phyloP scores from a whole-genome alignment of 2,888 invertebrate genomes.

The Carcina quercana region DNA sequence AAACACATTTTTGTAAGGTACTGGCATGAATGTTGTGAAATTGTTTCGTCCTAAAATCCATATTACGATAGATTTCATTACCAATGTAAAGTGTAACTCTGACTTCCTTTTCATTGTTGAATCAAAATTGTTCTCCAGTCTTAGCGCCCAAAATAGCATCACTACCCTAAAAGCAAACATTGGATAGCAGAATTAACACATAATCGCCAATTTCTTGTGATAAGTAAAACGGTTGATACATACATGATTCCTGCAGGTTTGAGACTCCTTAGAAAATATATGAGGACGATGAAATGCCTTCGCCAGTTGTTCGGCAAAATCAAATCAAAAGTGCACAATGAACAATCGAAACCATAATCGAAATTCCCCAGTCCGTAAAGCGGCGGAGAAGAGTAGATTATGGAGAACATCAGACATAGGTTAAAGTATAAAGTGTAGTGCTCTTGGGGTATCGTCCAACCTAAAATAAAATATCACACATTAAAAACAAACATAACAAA shows the following conservation, averaged over 20 bases:
- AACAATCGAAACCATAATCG: conserved; percentile 52
- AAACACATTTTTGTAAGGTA: no score
- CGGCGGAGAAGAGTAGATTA: conserved; percentile 48
- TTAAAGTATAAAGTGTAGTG: conserved; percentile 44
- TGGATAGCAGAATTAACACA: not conserved
- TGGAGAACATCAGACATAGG: conserved; percentile 43
- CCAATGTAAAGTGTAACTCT: conserved; percentile 6
- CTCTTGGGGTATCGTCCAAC: conserved; percentile 40
- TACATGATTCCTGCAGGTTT: conserved; percentile 57
- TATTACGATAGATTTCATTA: not conserved
- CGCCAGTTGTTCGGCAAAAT: conserved; percentile 38
- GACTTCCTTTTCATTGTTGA: conserved; percentile 20
- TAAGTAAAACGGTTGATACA: conserved; percentile 19
- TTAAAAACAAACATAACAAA: no score
- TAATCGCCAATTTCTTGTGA: no score
- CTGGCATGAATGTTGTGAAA: no score
- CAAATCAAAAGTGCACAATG: conserved; percentile 53
- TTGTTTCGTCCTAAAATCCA: no score
- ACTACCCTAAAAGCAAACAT: conserved; percentile 25
- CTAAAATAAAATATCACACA: conserved; percentile 41
- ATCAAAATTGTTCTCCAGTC: conserved; percentile 30
- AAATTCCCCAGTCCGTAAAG: conserved; percentile 50
- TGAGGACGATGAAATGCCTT: conserved; percentile 33
- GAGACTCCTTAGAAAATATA: conserved; percentile 48
- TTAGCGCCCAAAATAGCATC: conserved; percentile 39